Base-by-base conservation (phyloP, 2,797 vertebrate species). In the Crax fasciolata region DNA sequence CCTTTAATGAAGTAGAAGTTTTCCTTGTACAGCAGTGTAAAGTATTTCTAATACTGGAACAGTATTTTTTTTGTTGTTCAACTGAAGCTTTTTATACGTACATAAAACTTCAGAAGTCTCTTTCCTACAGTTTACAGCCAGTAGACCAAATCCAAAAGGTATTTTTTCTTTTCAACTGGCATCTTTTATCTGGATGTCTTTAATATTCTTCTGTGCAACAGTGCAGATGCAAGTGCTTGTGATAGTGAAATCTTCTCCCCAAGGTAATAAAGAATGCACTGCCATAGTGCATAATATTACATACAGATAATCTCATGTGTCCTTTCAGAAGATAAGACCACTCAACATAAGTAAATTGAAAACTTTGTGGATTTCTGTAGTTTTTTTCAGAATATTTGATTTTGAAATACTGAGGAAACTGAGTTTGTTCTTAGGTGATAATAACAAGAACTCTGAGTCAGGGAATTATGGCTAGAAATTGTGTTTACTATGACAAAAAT, bases 401-500 rank as follows among this genome's bases (percentile, higher is more conserved):
- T 92, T 94, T 61, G 63, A 67, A 84, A 68, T 54, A 65, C 30
- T 48, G 16, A 7, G 9, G 67, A 59, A 52, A 59, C 10, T 87
- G 49, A 32, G 85, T 90, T 91, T 75, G 6, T 78, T 81, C 70
- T 74, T 35, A 43, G 79, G 49, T 86, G 43, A 61, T 89, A 83
- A 48, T 44, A 65, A 21, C 44, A 30, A 83, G 44, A 80, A 59
- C 3, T 66, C 49, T 49, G 41, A 81, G 18, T 84, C 20, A 55
- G 48, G 20, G 35, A 82, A 55, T 46, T 79, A 55, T 30, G 84
- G 35, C 8, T 63, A 48, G 32, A 67, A 59, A 11, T 13, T 41
- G 6, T 16, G 20, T 71, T 80, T 61, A 81, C 35, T 2, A 2
- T 57, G 63, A 73, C 4, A 55, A 66, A 80, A 74, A 58, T 1